A percentile compares a stretch with the other conserved stretches of the same genome.
These are phyloP conservation scores for Macrosteles quadrilineatus DNA, from an alignment of 1,140 invertebrate genomes.

Conservation along the genomic window DNA sequence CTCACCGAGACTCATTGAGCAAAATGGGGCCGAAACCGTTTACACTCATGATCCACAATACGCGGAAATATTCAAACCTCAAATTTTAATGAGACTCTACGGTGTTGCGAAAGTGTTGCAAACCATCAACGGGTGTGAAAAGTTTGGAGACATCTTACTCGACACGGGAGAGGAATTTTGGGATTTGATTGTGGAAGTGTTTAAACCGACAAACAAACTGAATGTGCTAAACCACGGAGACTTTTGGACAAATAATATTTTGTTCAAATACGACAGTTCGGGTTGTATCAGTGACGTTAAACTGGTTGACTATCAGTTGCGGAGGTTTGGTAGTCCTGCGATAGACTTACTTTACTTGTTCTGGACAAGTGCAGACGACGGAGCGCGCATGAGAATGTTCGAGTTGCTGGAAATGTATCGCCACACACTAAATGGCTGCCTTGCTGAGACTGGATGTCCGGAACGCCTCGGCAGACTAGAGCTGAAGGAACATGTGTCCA, in stretches of 20 bases:
- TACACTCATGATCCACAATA: not conserved
- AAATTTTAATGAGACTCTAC: not conserved
- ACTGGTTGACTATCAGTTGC: conserved; percentile 34
- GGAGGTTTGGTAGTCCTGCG: conserved; percentile 30
- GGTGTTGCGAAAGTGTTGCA: not conserved
- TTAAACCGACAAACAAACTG: not conserved
- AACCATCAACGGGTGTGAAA: not conserved
- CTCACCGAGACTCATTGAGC: conserved; percentile 13
- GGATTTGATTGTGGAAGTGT: not conserved
- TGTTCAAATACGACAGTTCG: conserved; percentile 31
- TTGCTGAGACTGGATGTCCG: not conserved
- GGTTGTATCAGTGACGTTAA: conserved; percentile 2
- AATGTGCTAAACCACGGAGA: conserved; percentile 40
- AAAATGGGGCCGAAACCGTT: not conserved
- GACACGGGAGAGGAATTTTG: not conserved
- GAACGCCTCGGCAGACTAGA: not conserved
- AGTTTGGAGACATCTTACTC: not conserved
- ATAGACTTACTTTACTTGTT: conserved; percentile 39
- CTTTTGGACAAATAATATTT: conserved; percentile 40
- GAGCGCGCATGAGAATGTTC: not conserved
- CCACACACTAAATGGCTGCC: conserved; percentile 8
- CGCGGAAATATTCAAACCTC: not conserved
- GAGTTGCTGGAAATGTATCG: conserved; percentile 8
- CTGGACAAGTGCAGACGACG: conserved; percentile 27
- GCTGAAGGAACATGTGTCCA: conserved; percentile 2